Evolutionary conservation across 2,888 invertebrate genomes (phyloP), one percentile per base, ranked within the genome.

Genomic region (Callyntrura guangdongensis): DNA sequence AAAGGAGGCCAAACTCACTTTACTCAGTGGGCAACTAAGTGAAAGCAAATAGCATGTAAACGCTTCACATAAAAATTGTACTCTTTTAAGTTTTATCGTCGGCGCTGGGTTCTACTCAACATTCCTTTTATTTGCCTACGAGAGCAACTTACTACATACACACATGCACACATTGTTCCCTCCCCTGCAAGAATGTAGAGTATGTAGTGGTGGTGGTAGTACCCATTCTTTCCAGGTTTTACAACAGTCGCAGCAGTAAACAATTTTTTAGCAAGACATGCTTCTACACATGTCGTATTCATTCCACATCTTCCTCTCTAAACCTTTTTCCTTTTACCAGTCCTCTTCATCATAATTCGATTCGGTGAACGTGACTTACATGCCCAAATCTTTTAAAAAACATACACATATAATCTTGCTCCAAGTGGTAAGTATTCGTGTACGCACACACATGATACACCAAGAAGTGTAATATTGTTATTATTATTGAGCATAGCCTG

Each of bases 291-390:
- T 67, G 67, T n/a, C 67, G 14, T 56, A 3, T 14, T 14, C 67
- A 67, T 67, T 67, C 67, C 27, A 8, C 74, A 49, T 74, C 14
- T 27, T 49, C 17, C 20, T 20, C 69, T 14, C 4, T 25, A 74
- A 36, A 67, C 67, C 45, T 84, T 36, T 53, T 56, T 56, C 72
- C 67, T 85, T 72, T 72, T 85, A 85, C 53, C 72, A 49, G 86
- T 27, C 6, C 25, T 77, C 61, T 86, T 77, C 67, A 67, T 64
- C 86, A 79, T 67, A 72, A 82, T 82, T 82, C 72, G 82, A 88
- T 81, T 82, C 88, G 56, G 56, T 69, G 14, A 82, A 72, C 88
- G 88, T 88, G 88, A 69, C 88, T 88, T 69, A 72, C 82, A 88
- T 87, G 14, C 22, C 49, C 11, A 87, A 87, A 74, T 25, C 53